Percentiles rank a stretch among this genome's conserved stretches.
Evolutionary conservation across 1,140 invertebrate genomes (phyloP).

Genomic region (Gonioctena quinquepunctata): DNA sequence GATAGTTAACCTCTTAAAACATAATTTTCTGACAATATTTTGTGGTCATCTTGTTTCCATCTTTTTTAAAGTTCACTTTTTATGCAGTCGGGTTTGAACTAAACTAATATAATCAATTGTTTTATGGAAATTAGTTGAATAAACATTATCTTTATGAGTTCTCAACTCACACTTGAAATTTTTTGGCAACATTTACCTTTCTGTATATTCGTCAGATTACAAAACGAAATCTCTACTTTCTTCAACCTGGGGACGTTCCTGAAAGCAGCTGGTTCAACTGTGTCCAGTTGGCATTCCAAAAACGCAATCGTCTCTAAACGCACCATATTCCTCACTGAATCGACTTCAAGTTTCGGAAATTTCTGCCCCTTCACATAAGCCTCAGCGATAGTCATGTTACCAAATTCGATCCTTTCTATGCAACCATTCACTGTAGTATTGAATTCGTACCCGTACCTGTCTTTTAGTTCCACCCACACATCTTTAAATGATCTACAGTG

Average conservation of each 20-base stretch:
- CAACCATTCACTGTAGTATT: slow-evolving; percentile 15
- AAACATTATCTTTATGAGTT: too few relatives aligned
- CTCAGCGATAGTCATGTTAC: slow-evolving; percentile 3
- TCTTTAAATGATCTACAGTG: not conserved
- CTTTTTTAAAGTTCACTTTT: too few relatives aligned
- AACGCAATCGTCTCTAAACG: slow-evolving; percentile 20
- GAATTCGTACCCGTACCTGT: not conserved
- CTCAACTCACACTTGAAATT: too few relatives aligned
- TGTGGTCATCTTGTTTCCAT: too few relatives aligned
- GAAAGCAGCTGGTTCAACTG: slow-evolving; percentile 18
- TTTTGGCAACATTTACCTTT: slow-evolving; percentile 25
- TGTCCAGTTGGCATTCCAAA: slow-evolving; percentile 13
- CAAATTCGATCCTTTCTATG: slow-evolving; percentile 24
- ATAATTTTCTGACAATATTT: too few relatives aligned
- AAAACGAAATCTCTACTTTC: slow-evolving; percentile 16
- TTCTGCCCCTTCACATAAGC: slow-evolving; percentile 22
- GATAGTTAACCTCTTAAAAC: too few relatives aligned
- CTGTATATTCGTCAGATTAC: slow-evolving; percentile 25
- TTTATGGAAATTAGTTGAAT: too few relatives aligned
- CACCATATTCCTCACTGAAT: slow-evolving; percentile 27
- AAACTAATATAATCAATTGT: too few relatives aligned
- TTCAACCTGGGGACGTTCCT: slow-evolving; percentile 24
- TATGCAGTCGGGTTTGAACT: too few relatives aligned
- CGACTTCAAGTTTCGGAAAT: slow-evolving; percentile 19
- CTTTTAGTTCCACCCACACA: not conserved